A percentile compares a stretch with the other conserved stretches of the same genome.
These are phyloP conservation scores for Tanytarsus gracilentus DNA, from an alignment of 2,888 invertebrate genomes.

Conservation along the genomic window DNA sequence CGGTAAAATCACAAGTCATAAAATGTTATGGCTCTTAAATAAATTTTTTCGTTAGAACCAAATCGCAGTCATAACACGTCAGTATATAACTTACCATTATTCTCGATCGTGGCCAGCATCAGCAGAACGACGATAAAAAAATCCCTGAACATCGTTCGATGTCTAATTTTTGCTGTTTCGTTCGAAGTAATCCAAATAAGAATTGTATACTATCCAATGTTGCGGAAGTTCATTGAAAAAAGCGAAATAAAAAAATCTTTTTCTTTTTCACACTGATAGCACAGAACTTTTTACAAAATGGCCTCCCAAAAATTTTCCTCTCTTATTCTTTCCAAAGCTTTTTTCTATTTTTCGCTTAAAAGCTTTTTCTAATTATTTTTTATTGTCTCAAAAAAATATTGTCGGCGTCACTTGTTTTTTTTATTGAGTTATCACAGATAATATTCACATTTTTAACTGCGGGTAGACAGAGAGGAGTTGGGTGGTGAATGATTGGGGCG, in stretches of 20 bases:
- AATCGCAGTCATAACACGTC: not conserved
- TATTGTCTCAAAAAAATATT: not conserved
- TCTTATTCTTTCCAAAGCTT: not conserved
- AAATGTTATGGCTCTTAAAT: too few relatives aligned
- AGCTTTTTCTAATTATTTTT: not conserved
- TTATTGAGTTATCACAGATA: not conserved
- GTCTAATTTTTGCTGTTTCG: not conserved
- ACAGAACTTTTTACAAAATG: constrained; percentile 17
- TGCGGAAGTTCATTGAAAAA: not conserved
- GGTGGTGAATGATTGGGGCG: not conserved
- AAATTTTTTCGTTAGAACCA: not conserved
- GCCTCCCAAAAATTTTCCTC: constrained; percentile 4
- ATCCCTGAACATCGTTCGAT: constrained; percentile 19
- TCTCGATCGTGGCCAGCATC: constrained; percentile 11
- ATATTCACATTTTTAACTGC: not conserved
- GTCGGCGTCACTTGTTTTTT: not conserved
- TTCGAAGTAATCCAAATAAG: not conserved
- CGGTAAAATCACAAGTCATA: too few relatives aligned
- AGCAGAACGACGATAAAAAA: constrained; percentile 6
- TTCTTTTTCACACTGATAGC: not conserved
- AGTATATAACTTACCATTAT: constrained; percentile 14
- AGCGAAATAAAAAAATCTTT: not conserved
- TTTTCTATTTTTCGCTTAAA: not conserved
- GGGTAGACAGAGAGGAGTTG: not conserved
- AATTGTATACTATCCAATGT: not conserved